Conservation (phyloP, 2,113 vertebrate genomes). For the Ancistrus triradiatus region DNA sequence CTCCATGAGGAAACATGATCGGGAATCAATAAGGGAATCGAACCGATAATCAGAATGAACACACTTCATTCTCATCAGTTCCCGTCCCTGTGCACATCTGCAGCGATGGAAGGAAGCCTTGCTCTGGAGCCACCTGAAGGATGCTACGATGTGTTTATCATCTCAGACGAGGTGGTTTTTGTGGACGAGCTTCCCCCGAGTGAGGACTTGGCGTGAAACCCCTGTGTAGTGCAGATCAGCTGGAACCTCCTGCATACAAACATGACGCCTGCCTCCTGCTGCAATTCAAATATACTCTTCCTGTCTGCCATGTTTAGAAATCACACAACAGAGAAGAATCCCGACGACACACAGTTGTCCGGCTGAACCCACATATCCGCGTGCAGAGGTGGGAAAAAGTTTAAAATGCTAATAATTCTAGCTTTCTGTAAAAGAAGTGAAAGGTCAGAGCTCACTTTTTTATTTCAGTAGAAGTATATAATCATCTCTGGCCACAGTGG, state of each 20-base stretch:
- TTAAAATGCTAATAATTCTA: not conserved
- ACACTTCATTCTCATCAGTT: too few species aligned
- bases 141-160: constrained; percentile 32
- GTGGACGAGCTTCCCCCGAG: constrained; percentile 2
- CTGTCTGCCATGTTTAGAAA: not conserved
- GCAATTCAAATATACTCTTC: not conserved
- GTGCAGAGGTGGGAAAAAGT: not conserved
- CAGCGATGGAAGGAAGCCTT: too few species aligned
- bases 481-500: constrained; percentile 1
- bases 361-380: not conserved
- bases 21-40: too few species aligned
- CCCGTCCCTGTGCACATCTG: too few species aligned
- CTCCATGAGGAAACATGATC: too few species aligned
- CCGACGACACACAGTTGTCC: constrained; percentile 10
- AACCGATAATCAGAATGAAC: too few species aligned
- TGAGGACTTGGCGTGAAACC: not conserved
- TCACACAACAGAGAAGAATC: not conserved
- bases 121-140: constrained; percentile 49
- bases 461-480: constrained; percentile 6
- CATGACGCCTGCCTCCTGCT: not conserved
- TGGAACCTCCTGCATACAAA: constrained; percentile 8
- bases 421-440: not conserved
- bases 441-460: not conserved
- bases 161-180: constrained; percentile 8
- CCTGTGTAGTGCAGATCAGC: constrained; percentile 25